Conservation (phyloP, 2,797 vertebrate genomes). For the Lepidocolaptes lacrymiger region DNA sequence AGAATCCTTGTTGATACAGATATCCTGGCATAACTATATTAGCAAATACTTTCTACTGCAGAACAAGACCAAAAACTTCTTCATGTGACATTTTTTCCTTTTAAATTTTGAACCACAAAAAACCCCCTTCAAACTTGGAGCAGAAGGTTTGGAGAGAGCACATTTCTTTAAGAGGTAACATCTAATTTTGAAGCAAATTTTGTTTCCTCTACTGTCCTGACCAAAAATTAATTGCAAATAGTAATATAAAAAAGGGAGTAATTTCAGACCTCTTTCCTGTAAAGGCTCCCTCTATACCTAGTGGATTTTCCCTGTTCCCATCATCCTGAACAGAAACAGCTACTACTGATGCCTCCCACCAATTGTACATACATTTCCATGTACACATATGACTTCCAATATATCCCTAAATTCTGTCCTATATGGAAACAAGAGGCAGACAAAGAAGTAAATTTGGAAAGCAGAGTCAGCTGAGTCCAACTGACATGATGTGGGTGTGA, state of each 20-base stretch:
- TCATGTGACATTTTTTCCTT: background rate
- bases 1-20: background rate
- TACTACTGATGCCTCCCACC: background rate
- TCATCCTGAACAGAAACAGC: background rate
- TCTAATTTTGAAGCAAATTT: constrained; percentile 1
- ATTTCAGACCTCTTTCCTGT: background rate
- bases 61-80: background rate
- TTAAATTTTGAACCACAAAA: background rate
- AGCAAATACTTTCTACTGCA: constrained; percentile 1
- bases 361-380: background rate
- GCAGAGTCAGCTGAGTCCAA: background rate
- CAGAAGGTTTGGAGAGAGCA: background rate
- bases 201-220: background rate
- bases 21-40: background rate
- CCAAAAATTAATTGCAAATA: background rate
- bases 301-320: background rate
- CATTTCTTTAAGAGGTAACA: background rate
- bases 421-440: background rate
- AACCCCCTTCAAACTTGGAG: background rate
- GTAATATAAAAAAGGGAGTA: background rate
- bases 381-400: background rate
- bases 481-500: background rate
- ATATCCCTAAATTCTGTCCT: background rate
- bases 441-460: background rate
- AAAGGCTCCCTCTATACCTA: background rate